Conservation (phyloP, 2,888 invertebrate genomes). For the Glomeris marginata region DNA sequence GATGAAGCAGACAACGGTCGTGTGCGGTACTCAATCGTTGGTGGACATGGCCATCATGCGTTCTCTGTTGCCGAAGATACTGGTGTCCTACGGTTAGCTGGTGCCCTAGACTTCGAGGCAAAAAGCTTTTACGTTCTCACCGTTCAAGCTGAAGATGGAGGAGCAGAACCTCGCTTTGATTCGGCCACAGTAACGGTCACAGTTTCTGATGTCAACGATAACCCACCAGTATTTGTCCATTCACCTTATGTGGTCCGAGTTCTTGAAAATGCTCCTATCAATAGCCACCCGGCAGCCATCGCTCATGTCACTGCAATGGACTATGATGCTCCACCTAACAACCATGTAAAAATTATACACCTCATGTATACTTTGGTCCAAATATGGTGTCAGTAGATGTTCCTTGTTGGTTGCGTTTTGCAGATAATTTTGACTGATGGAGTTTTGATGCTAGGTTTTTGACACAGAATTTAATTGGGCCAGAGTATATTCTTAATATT, state of each 20-base stretch:
- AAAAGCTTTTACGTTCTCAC: conserved; percentile 67
- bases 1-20: conserved; percentile 82
- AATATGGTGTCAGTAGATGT: no score
- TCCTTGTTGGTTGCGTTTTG: no score
- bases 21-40: conserved; percentile 73
- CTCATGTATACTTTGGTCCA: no score
- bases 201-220: conserved; percentile 85
- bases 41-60: conserved; percentile 79
- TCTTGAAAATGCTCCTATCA: conserved; percentile 66
- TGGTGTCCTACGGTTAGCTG: conserved; percentile 77
- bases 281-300: conserved; percentile 41
- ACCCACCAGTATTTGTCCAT: conserved; percentile 79
- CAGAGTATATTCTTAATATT: no score
- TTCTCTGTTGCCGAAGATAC: conserved; percentile 84
- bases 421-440: no score
- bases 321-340: conserved; percentile 78
- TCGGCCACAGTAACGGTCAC: conserved; percentile 55
- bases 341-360: conserved; percentile 30
- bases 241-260: conserved; percentile 89
- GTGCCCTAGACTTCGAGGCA: conserved; percentile 84
- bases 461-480: no score
- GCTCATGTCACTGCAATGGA: conserved; percentile 66
- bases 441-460: no score
- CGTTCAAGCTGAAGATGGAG: conserved; percentile 77
- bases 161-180: conserved; percentile 52